Evolutionary conservation across 2,797 vertebrate species (phyloP).

Genomic region (Gymnoscopelus microlampas): DNA sequence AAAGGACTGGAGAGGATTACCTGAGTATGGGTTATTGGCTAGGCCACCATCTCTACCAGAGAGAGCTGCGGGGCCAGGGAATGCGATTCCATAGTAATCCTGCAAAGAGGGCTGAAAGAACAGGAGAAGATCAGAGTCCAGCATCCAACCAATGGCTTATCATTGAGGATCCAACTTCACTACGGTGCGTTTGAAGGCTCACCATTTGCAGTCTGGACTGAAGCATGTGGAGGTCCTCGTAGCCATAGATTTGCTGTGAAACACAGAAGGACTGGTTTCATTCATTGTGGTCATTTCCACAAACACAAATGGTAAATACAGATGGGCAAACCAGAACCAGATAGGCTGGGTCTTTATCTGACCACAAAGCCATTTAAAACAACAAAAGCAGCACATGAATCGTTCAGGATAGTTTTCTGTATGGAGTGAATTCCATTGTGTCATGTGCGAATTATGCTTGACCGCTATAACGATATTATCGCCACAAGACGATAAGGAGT

Average conservation of each 20-base stretch:
- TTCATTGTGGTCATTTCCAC: not conserved
- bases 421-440: too few species aligned
- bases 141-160: not conserved
- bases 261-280: slow-evolving; percentile 30
- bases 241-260: slow-evolving; percentile 92
- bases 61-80: slow-evolving; percentile 91
- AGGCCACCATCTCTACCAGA: slow-evolving; percentile 92
- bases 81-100: slow-evolving; percentile 99
- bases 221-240: slow-evolving; percentile 96
- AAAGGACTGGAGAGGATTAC: slow-evolving; percentile 62
- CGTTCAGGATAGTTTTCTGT: too few species aligned
- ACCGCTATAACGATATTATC: too few species aligned
- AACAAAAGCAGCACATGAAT: too few species aligned
- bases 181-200: slow-evolving; percentile 53
- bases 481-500: too few species aligned
- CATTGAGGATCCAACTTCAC: not conserved
- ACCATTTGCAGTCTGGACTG: slow-evolving; percentile 95
- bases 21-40: slow-evolving; percentile 94
- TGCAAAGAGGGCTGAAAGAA: slow-evolving; percentile 75
- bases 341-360: too few species aligned
- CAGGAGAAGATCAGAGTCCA: slow-evolving; percentile 15
- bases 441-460: too few species aligned
- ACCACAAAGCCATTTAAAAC: too few species aligned
- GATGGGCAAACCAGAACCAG: too few species aligned
- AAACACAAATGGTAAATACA: not conserved